Percentiles rank a stretch among this genome's conserved stretches.
phyloP scores from a whole-genome alignment of 2,797 vertebrate genomes.

The Ptychadena robeensis region DNA sequence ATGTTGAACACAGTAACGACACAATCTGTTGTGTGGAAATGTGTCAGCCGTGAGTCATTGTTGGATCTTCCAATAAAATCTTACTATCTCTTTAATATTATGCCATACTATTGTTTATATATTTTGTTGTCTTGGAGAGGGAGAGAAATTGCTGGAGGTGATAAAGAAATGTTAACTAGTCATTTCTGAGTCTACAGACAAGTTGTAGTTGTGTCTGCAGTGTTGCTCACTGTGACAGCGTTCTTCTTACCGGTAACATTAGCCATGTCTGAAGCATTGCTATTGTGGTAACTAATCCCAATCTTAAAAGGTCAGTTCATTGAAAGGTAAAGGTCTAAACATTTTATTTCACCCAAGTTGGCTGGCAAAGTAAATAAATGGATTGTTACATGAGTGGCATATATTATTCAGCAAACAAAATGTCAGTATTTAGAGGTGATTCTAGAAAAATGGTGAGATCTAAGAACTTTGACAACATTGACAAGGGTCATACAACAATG shows the following conservation, averaged over 20 bases:
- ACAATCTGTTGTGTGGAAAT: constrained; percentile 1
- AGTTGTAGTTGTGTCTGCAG: not conserved
- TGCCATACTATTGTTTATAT: not conserved
- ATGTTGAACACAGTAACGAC: not conserved
- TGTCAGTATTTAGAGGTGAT: too few species aligned
- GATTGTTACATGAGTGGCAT: too few species aligned
- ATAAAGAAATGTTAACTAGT: not conserved
- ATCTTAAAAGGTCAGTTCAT: too few species aligned
- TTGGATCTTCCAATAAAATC: not conserved
- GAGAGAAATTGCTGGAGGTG: not conserved
- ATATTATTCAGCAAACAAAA: too few species aligned
- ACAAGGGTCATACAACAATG: too few species aligned
- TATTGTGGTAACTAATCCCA: too few species aligned
- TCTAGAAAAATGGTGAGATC: too few species aligned
- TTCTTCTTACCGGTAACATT: not conserved
- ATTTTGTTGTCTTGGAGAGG: constrained; percentile 2
- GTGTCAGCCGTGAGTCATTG: constrained; percentile 19
- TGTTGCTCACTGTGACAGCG: not conserved
- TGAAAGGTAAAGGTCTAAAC: too few species aligned
- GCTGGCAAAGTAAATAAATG: too few species aligned
- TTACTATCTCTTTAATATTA: not conserved
- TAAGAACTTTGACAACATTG: too few species aligned
- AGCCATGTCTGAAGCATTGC: too few species aligned
- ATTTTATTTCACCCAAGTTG: too few species aligned
- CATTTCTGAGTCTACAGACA: not conserved